phyloP scores from a whole-genome alignment of 2,797 vertebrate species.

The Cichlasoma orientale region DNA sequence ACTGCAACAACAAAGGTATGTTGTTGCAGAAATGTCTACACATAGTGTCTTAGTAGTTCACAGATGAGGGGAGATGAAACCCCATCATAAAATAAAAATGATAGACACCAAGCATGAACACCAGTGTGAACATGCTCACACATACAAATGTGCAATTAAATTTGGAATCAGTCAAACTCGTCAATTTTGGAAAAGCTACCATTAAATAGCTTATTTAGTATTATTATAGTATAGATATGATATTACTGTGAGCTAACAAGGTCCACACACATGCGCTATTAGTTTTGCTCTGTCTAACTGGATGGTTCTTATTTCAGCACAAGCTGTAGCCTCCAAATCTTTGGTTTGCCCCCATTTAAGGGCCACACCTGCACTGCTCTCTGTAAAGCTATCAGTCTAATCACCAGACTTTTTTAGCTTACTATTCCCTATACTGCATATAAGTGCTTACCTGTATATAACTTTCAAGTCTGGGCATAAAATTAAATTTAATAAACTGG shows the following conservation, averaged over 20 bases:
- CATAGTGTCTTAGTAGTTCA: background rate
- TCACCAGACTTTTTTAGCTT: background rate
- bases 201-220: background rate
- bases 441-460: background rate
- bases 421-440: background rate
- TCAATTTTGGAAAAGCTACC: background rate
- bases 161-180: background rate
- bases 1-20: background rate
- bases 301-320: background rate
- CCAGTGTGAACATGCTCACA: background rate
- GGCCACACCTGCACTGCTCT: background rate
- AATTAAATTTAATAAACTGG: background rate
- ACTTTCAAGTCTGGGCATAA: background rate
- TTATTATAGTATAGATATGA: background rate
- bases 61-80: background rate
- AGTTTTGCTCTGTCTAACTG: background rate
- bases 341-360: background rate
- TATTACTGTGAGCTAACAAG: background rate
- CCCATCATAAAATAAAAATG: background rate
- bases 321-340: background rate
- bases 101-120: background rate
- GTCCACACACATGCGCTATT: too few relatives aligned
- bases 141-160: background rate
- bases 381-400: background rate
- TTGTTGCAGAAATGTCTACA: background rate